Conservation (phyloP, 2,113 vertebrate genomes). For the Urocynchramus pylzowi region DNA sequence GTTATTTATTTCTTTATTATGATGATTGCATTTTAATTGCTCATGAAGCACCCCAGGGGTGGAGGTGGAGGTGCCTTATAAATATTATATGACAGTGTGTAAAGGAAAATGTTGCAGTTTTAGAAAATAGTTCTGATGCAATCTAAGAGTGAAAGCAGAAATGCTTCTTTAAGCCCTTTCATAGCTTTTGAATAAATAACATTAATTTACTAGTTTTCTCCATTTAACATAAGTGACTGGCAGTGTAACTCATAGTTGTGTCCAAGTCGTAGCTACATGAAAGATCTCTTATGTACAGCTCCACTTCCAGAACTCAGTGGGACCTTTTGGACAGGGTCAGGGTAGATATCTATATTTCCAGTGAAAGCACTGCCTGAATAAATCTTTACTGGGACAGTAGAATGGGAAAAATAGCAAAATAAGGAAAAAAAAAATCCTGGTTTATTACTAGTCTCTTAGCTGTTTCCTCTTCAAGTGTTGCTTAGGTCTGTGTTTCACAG, state of each 20-base stretch:
- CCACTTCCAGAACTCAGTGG: neutral
- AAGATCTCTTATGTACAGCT: neutral
- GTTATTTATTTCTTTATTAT: slow-evolving; percentile 71
- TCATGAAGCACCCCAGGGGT: slow-evolving; percentile 7
- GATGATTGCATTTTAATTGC: slow-evolving; percentile 65
- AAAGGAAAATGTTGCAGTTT: neutral
- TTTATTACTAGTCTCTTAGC: neutral
- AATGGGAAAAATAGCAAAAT: neutral
- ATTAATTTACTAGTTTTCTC: neutral
- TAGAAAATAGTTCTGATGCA: neutral
- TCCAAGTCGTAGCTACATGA: neutral
- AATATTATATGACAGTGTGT: slow-evolving; percentile 19
- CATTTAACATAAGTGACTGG: neutral
- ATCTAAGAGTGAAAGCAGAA: neutral
- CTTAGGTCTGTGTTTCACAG: neutral
- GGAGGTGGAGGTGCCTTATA: slow-evolving; percentile 13
- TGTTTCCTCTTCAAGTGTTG: neutral
- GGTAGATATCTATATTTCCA: neutral
- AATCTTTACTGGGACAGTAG: neutral
- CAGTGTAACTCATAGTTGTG: neutral
- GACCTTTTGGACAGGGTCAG: neutral
- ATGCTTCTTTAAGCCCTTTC: neutral
- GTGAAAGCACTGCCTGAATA: neutral
- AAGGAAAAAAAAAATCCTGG: neutral
- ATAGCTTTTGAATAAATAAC: neutral